Evolutionary conservation across 2,113 vertebrate genomes (phyloP), one percentile per base, ranked within the genome.

Genomic region (Laticauda laticaudata): DNA sequence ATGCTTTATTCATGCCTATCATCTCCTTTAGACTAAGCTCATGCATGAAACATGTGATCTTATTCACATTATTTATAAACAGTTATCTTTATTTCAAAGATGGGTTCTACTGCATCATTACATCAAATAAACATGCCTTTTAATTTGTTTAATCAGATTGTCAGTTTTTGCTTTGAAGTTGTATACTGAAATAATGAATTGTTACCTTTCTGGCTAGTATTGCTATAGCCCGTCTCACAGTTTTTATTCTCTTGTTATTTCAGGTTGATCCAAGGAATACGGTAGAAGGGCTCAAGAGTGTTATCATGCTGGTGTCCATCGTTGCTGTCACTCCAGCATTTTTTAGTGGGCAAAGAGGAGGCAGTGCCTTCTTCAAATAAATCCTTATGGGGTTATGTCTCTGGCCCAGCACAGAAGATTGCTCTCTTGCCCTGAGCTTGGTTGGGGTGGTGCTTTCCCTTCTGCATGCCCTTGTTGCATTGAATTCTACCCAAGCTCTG

Each of bases 261-360:
- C 89, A 98, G 98, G 97, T 97, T 97, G 81, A 97, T 97, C 96
- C 97, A 97, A 88, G 97, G 96, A 93, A 97, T 98, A 93, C 97
- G 97, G 39, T 98, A 97, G 96, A 94, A 95, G 91, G 87, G 48
- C 95, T 94, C 93, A 86, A 86, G 56, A 2, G 3, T 29, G 92
- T 26, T 29, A 94, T 93, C 92, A 93, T 94, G 87, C 81, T 51
- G 86, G 11, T 93, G 34, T 94, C 94, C 96, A 51, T 94, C 96
- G 89, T 95, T 12, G 53, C 95, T 93, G 21, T 89, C 61, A 48
- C 94, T 93, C 85, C 64, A 23, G 94, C 95, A 96, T 91, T 95
- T 94, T 96, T 95, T 90, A 94, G 93, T 64, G 94, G 94, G 97
- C 91, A 94, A 94, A 95, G 85, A 95, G 95, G 95, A 96, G 92